These are phyloP conservation scores for Mormyrops attenuatus DNA, from an alignment of 2,797 vertebrate species.

Conservation along the genomic window DNA sequence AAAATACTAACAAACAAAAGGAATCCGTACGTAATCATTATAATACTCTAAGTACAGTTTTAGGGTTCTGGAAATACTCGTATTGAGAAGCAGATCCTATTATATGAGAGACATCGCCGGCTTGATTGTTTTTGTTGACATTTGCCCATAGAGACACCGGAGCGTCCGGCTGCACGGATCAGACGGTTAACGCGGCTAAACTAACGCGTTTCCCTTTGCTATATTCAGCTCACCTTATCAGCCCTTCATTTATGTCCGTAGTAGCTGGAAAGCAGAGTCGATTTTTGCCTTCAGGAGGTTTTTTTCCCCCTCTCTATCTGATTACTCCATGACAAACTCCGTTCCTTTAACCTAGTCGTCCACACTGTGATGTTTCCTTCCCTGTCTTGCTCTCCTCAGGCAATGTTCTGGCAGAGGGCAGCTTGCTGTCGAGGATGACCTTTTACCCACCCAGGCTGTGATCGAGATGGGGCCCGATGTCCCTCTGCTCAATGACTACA, in stretches of 20 bases:
- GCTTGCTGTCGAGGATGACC: constrained; percentile 63
- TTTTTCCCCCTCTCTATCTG: not conserved
- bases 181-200: not conserved
- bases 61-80: not conserved
- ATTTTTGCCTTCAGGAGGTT: not conserved
- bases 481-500: constrained; percentile 95
- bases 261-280: not conserved
- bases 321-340: not conserved
- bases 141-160: constrained; percentile 7
- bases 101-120: not conserved
- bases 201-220: not conserved
- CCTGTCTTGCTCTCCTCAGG: constrained; percentile 18
- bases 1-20: not conserved
- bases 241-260: not conserved
- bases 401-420: constrained; percentile 45
- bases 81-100: not conserved
- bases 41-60: not conserved
- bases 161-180: not conserved
- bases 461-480: constrained; percentile 97
- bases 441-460: constrained; percentile 47
- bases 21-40: not conserved
- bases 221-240: not conserved
- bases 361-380: not conserved
- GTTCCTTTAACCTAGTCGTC: not conserved
- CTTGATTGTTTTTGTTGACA: constrained; percentile 16